Evolutionary conservation across 2,888 invertebrate genomes (phyloP).

Genomic region (Galeruca laticollis): DNA sequence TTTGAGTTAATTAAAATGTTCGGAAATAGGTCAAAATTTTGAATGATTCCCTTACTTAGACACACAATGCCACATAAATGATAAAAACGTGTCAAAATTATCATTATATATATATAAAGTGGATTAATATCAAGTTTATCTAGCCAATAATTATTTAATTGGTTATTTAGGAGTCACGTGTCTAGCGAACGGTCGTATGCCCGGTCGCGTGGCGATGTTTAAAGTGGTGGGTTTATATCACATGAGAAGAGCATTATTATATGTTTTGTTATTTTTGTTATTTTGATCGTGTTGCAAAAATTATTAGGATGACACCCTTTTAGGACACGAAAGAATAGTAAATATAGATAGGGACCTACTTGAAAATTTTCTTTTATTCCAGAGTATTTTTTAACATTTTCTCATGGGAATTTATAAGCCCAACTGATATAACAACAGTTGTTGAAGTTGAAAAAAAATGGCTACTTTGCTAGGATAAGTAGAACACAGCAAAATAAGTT

Average conservation of each 20-base stretch:
- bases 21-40: too few species aligned
- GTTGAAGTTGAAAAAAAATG: neutral
- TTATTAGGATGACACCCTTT: slow-evolving; percentile 8
- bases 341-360: neutral
- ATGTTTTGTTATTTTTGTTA: slow-evolving; percentile 27
- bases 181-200: slow-evolving; percentile 11
- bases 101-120: slow-evolving; percentile 14
- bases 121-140: slow-evolving; percentile 10
- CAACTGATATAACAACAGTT: slow-evolving; percentile 7
- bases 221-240: slow-evolving; percentile 14
- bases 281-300: slow-evolving; percentile 13
- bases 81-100: too few species aligned
- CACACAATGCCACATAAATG: too few species aligned
- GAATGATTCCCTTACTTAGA: too few species aligned
- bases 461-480: too few species aligned
- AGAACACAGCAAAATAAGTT: too few species aligned
- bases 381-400: neutral
- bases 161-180: slow-evolving; percentile 20
- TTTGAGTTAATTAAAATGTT: too few species aligned
- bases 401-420: slow-evolving; percentile 4
- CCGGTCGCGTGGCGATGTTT: slow-evolving; percentile 28
- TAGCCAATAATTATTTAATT: slow-evolving; percentile 18
- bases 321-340: neutral
- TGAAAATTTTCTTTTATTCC: neutral
- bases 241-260: neutral